These are phyloP conservation scores for Hephaestus fuliginosus DNA, from an alignment of 2,797 vertebrate genomes.

Conservation along the genomic window DNA sequence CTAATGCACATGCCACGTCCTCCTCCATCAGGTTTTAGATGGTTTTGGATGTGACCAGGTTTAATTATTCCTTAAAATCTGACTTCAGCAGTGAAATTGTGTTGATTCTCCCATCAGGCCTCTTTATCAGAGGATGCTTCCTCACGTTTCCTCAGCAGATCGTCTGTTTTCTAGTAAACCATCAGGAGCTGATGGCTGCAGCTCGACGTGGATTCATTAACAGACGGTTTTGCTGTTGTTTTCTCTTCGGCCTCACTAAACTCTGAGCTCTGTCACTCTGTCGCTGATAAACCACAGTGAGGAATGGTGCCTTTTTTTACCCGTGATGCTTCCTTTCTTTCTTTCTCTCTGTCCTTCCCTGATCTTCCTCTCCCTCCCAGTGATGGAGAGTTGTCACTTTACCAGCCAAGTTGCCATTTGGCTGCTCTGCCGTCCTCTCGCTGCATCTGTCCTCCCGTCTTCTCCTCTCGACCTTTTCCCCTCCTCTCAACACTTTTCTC, in stretches of 20 bases:
- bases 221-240: neutral
- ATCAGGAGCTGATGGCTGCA: neutral
- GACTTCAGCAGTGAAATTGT: neutral
- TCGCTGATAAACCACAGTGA: neutral
- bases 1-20: neutral
- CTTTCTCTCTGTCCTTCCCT: neutral
- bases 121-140: neutral
- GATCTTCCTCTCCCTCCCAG: neutral
- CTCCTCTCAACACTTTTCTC: neutral
- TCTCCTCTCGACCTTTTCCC: neutral
- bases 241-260: neutral
- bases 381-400: neutral
- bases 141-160: neutral
- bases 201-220: constrained; percentile 8
- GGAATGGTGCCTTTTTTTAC: neutral
- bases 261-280: constrained; percentile 11
- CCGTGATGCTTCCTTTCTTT: constrained; percentile 6
- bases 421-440: neutral
- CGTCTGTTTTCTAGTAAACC: neutral
- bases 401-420: constrained; percentile 1
- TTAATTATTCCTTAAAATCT: neutral
- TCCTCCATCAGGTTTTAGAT: too few relatives aligned
- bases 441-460: neutral
- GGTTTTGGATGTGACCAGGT: too few relatives aligned
- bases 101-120: neutral